Percentiles rank a stretch among this genome's conserved stretches.
Conservation (phyloP, 1,140 invertebrate species). For the Plectus sambesii region DNA sequence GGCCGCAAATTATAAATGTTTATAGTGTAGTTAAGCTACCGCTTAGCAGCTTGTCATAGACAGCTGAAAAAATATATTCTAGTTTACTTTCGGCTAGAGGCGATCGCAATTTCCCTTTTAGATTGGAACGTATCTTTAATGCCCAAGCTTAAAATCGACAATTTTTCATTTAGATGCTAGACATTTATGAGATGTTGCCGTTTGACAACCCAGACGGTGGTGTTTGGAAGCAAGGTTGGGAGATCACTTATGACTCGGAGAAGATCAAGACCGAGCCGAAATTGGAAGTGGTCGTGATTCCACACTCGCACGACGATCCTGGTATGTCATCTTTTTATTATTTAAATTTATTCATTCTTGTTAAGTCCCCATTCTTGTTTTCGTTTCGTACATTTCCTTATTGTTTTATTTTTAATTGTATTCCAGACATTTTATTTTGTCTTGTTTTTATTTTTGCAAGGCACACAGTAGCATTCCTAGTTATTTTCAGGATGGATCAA, state of each 20-base stretch:
- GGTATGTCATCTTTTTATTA: constrained; percentile 14
- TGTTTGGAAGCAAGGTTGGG: constrained; percentile 96
- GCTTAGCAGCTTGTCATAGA: no score
- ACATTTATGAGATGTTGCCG: constrained; percentile 68
- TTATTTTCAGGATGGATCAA: constrained; percentile 70
- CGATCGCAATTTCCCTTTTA: no score
- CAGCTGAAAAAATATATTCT: no score
- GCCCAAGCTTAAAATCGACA: no score
- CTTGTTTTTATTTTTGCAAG: neutral
- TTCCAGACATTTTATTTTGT: constrained; percentile 13
- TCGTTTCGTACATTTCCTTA: no score
- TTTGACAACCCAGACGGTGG: constrained; percentile 94
- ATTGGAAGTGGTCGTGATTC: constrained; percentile 82
- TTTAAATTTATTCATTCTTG: no score
- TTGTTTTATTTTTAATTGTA: no score
- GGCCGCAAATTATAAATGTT: no score
- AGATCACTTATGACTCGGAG: constrained; percentile 62
- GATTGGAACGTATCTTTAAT: no score
- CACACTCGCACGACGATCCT: constrained; percentile 95
- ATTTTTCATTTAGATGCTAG: constrained; percentile 71
- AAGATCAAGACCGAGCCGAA: constrained; percentile 68
- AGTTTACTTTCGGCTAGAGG: no score
- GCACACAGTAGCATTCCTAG: neutral
- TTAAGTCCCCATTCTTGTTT: no score
- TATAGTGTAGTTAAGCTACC: no score